Evolutionary conservation across 2,113 vertebrate genomes (phyloP), one percentile per base, ranked within the genome.

Genomic region (Carassius gibelio): DNA sequence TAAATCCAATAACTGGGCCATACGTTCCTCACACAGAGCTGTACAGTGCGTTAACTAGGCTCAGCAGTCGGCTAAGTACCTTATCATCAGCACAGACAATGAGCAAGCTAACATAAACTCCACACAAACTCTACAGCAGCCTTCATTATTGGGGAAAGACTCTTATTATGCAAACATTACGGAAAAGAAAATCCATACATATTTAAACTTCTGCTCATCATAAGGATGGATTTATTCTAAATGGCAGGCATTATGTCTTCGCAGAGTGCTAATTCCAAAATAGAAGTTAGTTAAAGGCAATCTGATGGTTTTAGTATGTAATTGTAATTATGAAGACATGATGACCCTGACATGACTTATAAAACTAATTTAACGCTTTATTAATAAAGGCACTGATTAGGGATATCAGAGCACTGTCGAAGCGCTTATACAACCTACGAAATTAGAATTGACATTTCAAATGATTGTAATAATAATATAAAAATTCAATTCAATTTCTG

Each of bases 301-400:
- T 86, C 68, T 55, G 61, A 72, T 71, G 17, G 8, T 71, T 69
- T 76, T 45, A 74, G 59, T 64, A 61, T 74, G 75, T 80, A 81
- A 87, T 66, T 81, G 48, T 81, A 85, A 76, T 87, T 82, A 85
- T 9, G 62, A 71, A 75, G 69, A 75, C 78, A 50, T 38, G 83
- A 62, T 36, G 38, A 34, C 72, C 61, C 83, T 77, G 62, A 72
- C 80, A 59, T 36, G 83, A 59, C 77, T 84, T 71, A 15, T 45
- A 81, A 75, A 82, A 82, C 50, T 71, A 84, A 82, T 26, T 30
- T 36, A 69, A 71, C 10, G 76, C 57, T 71, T 45, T 87, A 81
- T 77, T 62, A 77, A 71, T 19, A 17, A 64, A 75, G 68, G 75
- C 82, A 57, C 76, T 3, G 69, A 81, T 38, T n/a, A 26, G 14